Base-by-base conservation (phyloP, 2,888 invertebrate species). In the Thelaira solivaga region DNA sequence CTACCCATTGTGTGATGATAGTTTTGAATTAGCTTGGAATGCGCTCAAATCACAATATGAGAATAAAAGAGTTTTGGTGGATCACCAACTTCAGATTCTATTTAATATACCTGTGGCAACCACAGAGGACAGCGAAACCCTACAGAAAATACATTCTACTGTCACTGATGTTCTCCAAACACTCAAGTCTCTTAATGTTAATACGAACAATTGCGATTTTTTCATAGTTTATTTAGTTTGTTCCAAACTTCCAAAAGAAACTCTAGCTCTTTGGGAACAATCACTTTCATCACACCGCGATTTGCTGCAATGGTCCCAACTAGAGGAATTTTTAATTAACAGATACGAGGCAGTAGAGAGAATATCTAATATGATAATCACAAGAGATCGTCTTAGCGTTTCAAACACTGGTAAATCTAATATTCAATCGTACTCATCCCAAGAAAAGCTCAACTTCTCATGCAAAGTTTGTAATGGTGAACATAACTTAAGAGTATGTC, bases 191-290 rank as follows among this genome's bases (percentile, higher is more conserved):
- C 11, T 45, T 10, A 22, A 45, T n/a, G 22, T 45, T 11, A 45
- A 22, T 8, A 22, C 22, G 4, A 22, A 45, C 3, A 22, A 11
- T 11, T 45, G 45, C 4, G 45, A 22, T n/a, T 22, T 41, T 41
- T 41, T 18, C 13, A 41, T 20, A 41, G 41, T 41, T 3, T 41
- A 41, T 45, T 16, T 36, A n/a, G n/a, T n/a, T n/a, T n/a, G n/a
- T n/a, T n/a, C n/a, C n/a, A n/a, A n/a, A n/a, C n/a, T n/a, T n/a
- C n/a, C 45, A 5, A 24, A 71, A 4, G 20, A 29, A 4, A 71
- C 53, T 4, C 20, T 71, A 13, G 22, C 26, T 4, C 41, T 71
- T 4, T 71, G 59, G 71, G 51, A 71, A 51, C 67, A 53, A 29
- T 68, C 55, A 11, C 57, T 68, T 16, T 47, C 18, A 11, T 45